Percentiles rank a stretch among this genome's conserved stretches.
phyloP scores from a whole-genome alignment of 2,888 invertebrate genomes.

The Falcaria lacertinaria region DNA sequence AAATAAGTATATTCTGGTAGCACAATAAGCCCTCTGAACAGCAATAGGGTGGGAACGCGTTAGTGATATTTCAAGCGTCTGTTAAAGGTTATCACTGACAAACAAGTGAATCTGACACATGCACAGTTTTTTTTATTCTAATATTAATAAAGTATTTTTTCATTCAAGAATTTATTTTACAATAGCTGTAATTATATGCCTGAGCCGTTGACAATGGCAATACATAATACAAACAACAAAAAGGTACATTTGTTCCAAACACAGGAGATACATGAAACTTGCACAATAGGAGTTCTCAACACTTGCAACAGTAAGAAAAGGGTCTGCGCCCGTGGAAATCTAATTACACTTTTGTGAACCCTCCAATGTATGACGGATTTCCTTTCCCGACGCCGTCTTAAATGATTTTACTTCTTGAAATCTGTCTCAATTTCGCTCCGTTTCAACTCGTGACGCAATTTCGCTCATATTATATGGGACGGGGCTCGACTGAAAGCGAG shows the following conservation, averaged over 20 bases:
- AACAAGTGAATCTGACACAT: too few species aligned
- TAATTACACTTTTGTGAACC: conserved; percentile 39
- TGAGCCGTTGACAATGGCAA: background rate
- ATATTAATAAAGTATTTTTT: too few species aligned
- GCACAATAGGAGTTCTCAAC: background rate
- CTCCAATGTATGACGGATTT: conserved; percentile 50
- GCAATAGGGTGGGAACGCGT: too few species aligned
- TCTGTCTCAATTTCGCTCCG: conserved; percentile 54
- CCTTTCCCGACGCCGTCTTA: conserved; percentile 43
- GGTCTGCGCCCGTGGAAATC: conserved; percentile 26
- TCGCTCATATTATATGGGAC: conserved; percentile 45
- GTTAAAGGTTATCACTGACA: too few species aligned
- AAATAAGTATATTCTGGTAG: too few species aligned
- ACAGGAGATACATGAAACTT: conserved; percentile 1
- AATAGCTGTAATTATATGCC: too few species aligned
- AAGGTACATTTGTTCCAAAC: background rate
- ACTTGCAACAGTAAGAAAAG: conserved; percentile 8
- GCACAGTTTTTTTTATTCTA: too few species aligned
- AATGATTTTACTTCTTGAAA: conserved; percentile 56
- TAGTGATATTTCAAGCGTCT: too few species aligned
- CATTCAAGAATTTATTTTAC: too few species aligned
- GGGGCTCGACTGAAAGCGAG: conserved; percentile 15
- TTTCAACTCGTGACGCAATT: conserved; percentile 50
- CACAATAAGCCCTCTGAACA: too few species aligned
- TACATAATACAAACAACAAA: background rate